A percentile compares a stretch with the other conserved stretches of the same genome.
Conservation (phyloP, 2,888 invertebrate species). For the Sylvicola fuscatus region DNA sequence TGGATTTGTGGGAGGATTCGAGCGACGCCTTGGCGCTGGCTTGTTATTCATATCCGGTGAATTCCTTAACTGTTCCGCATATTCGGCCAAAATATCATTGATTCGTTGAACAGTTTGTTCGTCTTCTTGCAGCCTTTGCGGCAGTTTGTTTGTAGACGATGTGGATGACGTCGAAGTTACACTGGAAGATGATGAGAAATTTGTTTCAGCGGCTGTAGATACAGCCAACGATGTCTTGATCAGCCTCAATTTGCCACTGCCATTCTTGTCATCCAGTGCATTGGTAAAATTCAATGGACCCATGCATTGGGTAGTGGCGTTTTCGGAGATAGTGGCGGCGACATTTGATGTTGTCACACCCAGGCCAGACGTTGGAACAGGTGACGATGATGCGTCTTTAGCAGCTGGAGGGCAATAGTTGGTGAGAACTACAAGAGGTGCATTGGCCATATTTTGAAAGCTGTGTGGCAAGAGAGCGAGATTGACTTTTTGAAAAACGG, state of each 20-base stretch:
- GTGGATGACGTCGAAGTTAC: not conserved
- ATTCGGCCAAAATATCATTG: slow-evolving; percentile 57
- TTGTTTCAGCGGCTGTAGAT: not conserved
- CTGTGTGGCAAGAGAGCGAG: slow-evolving; percentile 31
- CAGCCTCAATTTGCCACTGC: slow-evolving; percentile 2
- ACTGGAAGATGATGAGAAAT: not conserved
- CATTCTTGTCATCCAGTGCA: not conserved
- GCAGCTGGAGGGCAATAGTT: slow-evolving; percentile 33
- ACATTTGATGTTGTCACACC: slow-evolving; percentile 23
- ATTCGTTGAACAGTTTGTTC: slow-evolving; percentile 64
- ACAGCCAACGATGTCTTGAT: slow-evolving; percentile 1
- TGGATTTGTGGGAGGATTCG: slow-evolving; percentile 51
- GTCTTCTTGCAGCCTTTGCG: slow-evolving; percentile 57
- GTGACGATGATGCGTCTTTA: slow-evolving; percentile 18
- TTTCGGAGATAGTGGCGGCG: slow-evolving; percentile 30
- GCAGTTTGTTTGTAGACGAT: slow-evolving; percentile 1
- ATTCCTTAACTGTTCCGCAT: slow-evolving; percentile 58
- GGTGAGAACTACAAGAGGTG: slow-evolving; percentile 33
- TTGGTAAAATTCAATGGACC: too few species aligned
- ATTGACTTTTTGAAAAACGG: slow-evolving; percentile 22
- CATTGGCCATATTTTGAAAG: slow-evolving; percentile 25
- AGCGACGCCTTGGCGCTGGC: slow-evolving; percentile 54
- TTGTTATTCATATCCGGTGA: slow-evolving; percentile 63
- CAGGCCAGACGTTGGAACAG: too few species aligned
- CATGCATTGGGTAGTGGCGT: slow-evolving; percentile 8